A percentile compares a stretch with the other conserved stretches of the same genome.
These are phyloP conservation scores for Dasyornis broadbenti DNA, from an alignment of 2,113 vertebrate species.

Conservation along the genomic window DNA sequence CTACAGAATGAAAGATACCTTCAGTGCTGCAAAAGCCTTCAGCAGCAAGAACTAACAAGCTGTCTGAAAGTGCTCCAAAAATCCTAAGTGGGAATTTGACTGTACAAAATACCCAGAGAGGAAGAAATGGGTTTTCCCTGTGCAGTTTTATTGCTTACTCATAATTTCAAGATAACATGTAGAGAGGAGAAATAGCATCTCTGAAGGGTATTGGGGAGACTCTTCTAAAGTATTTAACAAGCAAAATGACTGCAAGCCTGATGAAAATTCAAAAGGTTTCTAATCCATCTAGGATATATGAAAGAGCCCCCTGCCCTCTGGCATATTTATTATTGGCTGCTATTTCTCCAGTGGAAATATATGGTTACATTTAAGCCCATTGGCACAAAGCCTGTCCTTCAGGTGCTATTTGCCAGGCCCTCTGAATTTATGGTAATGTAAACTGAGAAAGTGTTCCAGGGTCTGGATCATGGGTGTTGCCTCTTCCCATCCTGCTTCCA, in stretches of 20 bases:
- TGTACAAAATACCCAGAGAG: background rate
- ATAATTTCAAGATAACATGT: background rate
- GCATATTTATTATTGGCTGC: background rate
- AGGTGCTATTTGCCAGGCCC: background rate
- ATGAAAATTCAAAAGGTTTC: slow-evolving; percentile 18
- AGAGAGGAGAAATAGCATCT: background rate
- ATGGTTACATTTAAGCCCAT: background rate
- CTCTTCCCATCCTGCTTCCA: background rate
- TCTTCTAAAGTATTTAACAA: background rate
- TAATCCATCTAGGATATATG: background rate
- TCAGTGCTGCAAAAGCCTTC: background rate
- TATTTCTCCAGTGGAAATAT: slow-evolving; percentile 3
- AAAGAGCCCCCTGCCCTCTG: background rate
- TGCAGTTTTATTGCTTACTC: background rate
- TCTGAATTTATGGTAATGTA: background rate
- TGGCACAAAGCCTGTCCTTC: background rate
- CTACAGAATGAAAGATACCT: background rate
- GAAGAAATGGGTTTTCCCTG: background rate
- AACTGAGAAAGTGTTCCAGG: background rate
- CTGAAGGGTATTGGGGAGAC: background rate
- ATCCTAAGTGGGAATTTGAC: background rate
- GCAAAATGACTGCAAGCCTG: background rate
- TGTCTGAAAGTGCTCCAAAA: background rate
- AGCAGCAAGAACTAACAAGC: background rate
- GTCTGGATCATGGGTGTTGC: background rate